Conservation (phyloP, 2,113 vertebrate species). For the Helogale parvula region DNA sequence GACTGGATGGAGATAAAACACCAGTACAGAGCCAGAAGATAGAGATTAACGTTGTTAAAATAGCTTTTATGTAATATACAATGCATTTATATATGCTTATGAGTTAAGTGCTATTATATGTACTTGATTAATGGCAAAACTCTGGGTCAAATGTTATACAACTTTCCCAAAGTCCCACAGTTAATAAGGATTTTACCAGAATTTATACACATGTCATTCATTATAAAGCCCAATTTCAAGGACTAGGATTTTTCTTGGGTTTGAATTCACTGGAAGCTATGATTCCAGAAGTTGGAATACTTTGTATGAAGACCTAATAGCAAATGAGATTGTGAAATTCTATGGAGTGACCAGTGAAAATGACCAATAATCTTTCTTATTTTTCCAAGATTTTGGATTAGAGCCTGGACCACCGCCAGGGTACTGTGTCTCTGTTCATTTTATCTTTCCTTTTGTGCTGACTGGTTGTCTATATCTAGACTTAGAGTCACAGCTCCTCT, state of each 20-base stretch:
- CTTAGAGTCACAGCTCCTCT: not conserved
- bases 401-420: accelerated
- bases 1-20: not conserved
- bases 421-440: not conserved
- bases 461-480: accelerated
- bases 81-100: not conserved
- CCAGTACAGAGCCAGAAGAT: not conserved
- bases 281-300: not conserved
- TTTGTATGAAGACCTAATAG: not conserved
- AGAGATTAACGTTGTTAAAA: not conserved
- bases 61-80: not conserved
- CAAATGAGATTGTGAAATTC: accelerated
- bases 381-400: not conserved
- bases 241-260: not conserved
- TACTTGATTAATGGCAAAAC: not conserved
- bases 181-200: not conserved
- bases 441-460: not conserved
- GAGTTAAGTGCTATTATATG: not conserved
- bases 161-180: not conserved
- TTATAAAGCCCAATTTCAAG: not conserved
- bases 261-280: not conserved
- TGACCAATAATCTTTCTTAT: not conserved
- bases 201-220: not conserved
- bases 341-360: not conserved
- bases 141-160: not conserved